phyloP scores from a whole-genome alignment of 1,140 invertebrate genomes.

The Pentalonia nigronervosa region DNA sequence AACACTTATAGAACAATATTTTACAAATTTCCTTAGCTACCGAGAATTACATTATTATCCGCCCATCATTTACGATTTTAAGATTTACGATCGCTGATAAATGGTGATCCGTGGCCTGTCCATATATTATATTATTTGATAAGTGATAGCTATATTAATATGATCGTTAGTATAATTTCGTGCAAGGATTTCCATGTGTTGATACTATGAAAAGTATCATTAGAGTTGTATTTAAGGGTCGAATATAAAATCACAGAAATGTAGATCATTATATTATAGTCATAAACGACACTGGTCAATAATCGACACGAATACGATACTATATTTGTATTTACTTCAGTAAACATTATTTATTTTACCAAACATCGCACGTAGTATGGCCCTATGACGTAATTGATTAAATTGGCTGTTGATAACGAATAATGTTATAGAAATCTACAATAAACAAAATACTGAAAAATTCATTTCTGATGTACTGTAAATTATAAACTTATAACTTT shows the following conservation, averaged over 20 bases:
- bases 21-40: background rate
- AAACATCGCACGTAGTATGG: no score
- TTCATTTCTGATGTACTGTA: background rate
- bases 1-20: background rate
- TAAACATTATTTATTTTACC: background rate
- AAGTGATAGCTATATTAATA: background rate
- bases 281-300: background rate
- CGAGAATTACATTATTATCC: background rate
- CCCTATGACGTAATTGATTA: no score
- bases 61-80: background rate
- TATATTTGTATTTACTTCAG: background rate
- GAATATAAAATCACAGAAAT: background rate
- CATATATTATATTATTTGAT: background rate
- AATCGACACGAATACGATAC: background rate
- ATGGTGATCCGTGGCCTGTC: background rate
- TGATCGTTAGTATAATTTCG: background rate
- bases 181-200: background rate
- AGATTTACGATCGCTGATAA: background rate
- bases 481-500: background rate
- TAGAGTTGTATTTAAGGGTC: background rate
- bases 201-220: background rate
- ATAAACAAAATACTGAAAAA: background rate
- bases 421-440: background rate
- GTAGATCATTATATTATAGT: background rate
- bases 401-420: no score